Base-by-base conservation (phyloP, 1,140 invertebrate genomes). In the Zophobas morio region DNA sequence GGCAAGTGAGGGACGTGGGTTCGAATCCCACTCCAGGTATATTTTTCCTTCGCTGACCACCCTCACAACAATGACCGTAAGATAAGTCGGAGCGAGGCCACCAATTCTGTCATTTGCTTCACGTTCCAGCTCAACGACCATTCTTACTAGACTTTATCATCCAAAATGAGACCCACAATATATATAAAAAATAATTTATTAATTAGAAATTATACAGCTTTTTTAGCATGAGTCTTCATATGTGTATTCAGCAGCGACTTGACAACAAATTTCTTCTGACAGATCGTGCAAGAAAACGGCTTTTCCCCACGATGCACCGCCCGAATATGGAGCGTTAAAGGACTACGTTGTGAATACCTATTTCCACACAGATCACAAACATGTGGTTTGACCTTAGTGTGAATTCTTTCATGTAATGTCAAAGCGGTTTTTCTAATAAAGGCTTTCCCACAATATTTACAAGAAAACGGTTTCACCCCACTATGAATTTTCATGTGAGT, bases 321-420 rank as follows among this genome's bases (percentile, higher is more conserved):
- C 82, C 42, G 42, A 46, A 46, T 46, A 4, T 46, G 42, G 57
- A 91, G 90, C 74, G 89, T 91, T 1, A 91, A 83, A 66, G 89
- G 90, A 80, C 88, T 89, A 0, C 88, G 88, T 78, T 90, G 89
- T 5, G 89, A 89, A 81, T 92, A 91, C 49, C 88, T 84, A 78
- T 88, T 88, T 6, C 86, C 80, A 74, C 88, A 89, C 2, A 85
- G 57, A 32, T 81, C 81, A 85, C 94, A 96, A 46, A 92, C 89
- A 84, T 93, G 95, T 8, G 94, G 94, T 83, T 94, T 94, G 81
- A 94, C 92, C 1, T 94, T 93, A 0, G 94, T 94, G 80, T 95
- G 93, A 1, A 81, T 37, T 46, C 82, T 46, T 92, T 88, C 91
- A 94, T 93, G 83, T 95, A 94, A 20, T 91, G 91, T 80, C 91